Conservation (phyloP, 2,888 invertebrate genomes). For the Leptarthrus brevirostris region DNA sequence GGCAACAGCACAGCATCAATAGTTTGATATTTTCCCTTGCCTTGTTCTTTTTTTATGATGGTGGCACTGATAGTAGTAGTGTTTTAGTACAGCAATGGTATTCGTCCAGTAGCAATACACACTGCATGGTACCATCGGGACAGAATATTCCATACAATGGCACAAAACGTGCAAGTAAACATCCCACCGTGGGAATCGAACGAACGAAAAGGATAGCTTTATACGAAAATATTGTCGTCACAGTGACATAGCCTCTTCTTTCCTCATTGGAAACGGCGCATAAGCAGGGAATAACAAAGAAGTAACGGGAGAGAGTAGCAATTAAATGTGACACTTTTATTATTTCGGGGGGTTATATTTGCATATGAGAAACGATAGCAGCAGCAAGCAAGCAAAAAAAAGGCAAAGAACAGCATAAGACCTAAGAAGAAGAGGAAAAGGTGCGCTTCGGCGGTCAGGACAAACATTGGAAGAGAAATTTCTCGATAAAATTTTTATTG, state of each 20-base stretch:
- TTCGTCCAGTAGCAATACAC: too few species aligned
- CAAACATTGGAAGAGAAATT: constrained; percentile 1
- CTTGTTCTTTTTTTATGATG: constrained; percentile 4
- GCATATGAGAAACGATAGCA: not conserved
- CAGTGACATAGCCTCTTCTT: not conserved
- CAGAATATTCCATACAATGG: too few species aligned
- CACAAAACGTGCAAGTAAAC: not conserved
- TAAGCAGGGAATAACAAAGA: constrained; percentile 5
- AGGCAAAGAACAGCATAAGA: too few species aligned
- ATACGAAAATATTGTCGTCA: not conserved
- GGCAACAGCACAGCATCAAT: constrained; percentile 45
- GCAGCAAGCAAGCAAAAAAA: too few species aligned
- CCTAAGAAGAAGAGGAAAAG: too few species aligned
- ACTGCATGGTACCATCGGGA: too few species aligned
- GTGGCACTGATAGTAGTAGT: not conserved
- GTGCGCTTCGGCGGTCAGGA: not conserved
- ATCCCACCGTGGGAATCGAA: constrained; percentile 27
- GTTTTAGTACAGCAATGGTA: too few species aligned
- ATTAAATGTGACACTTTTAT: constrained; percentile 41
- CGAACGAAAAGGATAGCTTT: not conserved
- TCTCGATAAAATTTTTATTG: not conserved
- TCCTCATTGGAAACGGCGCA: not conserved
- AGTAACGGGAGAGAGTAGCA: constrained; percentile 43
- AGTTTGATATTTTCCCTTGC: constrained; percentile 22
- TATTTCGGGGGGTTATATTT: constrained; percentile 24